A percentile compares a stretch with the other conserved stretches of the same genome.
Conservation (phyloP, 2,888 invertebrate species). For the Tholera decimalis region DNA sequence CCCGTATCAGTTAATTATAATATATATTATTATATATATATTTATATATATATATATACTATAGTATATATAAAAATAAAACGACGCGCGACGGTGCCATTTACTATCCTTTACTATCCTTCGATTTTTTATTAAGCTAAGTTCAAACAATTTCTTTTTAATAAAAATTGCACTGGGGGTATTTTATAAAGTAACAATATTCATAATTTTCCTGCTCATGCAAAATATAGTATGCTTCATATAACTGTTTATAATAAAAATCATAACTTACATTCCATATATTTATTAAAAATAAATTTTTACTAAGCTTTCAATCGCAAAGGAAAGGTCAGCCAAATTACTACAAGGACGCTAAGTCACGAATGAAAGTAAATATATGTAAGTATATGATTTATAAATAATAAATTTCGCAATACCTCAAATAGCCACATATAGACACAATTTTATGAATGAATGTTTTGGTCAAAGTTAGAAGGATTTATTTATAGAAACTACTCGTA, state of each 20-base stretch:
- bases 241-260: neutral
- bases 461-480: neutral
- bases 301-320: conserved; percentile 27
- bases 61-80: too few species aligned
- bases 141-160: too few species aligned
- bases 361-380: conserved; percentile 53
- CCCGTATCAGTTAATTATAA: conserved; percentile 7
- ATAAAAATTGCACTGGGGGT: neutral
- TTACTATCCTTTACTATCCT: too few species aligned
- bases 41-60: too few species aligned
- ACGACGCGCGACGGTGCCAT: too few species aligned
- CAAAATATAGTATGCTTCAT: neutral
- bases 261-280: too few species aligned
- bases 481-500: conserved; percentile 6
- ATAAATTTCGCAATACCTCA: conserved; percentile 25
- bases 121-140: too few species aligned
- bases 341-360: conserved; percentile 37
- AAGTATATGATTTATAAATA: conserved; percentile 10
- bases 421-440: neutral
- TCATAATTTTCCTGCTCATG: neutral
- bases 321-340: conserved; percentile 32
- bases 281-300: conserved; percentile 5
- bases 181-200: neutral
- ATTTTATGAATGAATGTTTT: conserved; percentile 12
- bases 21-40: too few species aligned